Conservation (phyloP, 1,140 invertebrate genomes). For the Batillaria attramentaria region DNA sequence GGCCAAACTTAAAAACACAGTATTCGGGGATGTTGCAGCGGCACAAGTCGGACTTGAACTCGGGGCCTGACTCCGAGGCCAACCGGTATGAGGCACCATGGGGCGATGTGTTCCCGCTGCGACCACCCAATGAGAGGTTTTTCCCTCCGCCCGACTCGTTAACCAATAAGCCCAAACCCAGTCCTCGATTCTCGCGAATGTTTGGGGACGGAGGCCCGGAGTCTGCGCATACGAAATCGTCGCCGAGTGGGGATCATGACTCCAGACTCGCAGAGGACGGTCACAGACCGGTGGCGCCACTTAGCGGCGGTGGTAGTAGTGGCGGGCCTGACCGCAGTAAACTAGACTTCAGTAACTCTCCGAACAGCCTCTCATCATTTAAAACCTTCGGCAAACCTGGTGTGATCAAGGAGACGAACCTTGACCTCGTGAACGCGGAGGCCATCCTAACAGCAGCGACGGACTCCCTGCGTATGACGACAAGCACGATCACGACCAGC, state of each 20-base stretch:
- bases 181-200: constrained; percentile 62
- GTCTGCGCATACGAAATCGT: constrained; percentile 2
- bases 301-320: not conserved
- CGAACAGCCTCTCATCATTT: constrained; percentile 36
- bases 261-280: no score
- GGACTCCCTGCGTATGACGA: constrained; percentile 8
- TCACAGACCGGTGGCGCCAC: not conserved
- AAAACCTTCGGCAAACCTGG: constrained; percentile 41
- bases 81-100: constrained; percentile 32
- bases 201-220: constrained; percentile 44
- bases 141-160: not conserved
- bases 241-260: not conserved
- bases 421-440: constrained; percentile 43
- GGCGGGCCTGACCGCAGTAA: constrained; percentile 23
- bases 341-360: constrained; percentile 26
- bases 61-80: constrained; percentile 35
- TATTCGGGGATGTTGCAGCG: constrained; percentile 62
- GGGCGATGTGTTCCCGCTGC: constrained; percentile 11
- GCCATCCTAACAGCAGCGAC: constrained; percentile 17
- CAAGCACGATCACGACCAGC: not conserved
- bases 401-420: constrained; percentile 41
- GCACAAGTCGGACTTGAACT: constrained; percentile 71
- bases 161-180: constrained; percentile 57
- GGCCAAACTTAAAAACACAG: constrained; percentile 46
- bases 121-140: not conserved